Evolutionary conservation across 1,140 invertebrate genomes (phyloP).

Genomic region (Drosophila santomea): DNA sequence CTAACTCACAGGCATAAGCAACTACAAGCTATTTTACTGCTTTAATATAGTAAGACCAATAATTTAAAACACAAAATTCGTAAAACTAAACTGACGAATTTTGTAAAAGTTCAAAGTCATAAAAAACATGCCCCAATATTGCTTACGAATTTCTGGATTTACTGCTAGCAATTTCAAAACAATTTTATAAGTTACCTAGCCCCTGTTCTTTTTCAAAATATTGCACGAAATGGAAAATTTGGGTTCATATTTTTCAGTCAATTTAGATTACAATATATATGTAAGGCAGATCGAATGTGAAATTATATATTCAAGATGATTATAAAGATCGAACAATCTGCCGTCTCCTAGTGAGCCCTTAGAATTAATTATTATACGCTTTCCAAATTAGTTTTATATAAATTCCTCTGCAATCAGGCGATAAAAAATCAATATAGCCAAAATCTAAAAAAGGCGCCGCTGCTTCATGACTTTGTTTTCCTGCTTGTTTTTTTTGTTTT

Average conservation of each 20-base stretch:
- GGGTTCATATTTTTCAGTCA: background rate
- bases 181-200: background rate
- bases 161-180: background rate
- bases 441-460: constrained; percentile 7
- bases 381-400: background rate
- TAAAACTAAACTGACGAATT: background rate
- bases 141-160: background rate
- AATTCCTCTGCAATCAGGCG: constrained; percentile 2
- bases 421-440: constrained; percentile 22
- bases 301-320: background rate
- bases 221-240: background rate
- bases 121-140: background rate
- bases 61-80: background rate
- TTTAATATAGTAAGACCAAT: no score
- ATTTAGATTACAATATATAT: background rate
- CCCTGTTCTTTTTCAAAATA: background rate
- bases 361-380: background rate
- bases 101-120: background rate
- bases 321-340: background rate
- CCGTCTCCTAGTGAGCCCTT: no score
- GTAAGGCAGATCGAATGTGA: background rate
- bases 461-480: constrained; percentile 6
- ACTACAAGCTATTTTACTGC: no score
- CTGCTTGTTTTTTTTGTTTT: background rate
- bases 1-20: background rate